Base-by-base conservation (phyloP, 2,888 invertebrate species). In the Cerceris ruficornis region DNA sequence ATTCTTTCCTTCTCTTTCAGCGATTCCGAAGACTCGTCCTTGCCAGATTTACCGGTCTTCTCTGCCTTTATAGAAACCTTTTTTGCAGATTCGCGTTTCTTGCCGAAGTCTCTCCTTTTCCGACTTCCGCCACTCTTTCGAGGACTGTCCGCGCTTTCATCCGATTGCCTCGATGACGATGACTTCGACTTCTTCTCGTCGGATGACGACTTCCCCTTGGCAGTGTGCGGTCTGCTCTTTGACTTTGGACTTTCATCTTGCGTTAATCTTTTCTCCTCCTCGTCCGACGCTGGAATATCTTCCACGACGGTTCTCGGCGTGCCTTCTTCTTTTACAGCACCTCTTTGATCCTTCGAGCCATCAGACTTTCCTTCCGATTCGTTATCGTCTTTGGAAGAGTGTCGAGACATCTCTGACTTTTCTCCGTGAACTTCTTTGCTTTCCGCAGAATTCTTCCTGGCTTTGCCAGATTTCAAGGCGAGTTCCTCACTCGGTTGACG, bases 141-240 rank as follows among this genome's bases (percentile, higher is more conserved):
- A 1, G 72, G 67, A 6, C 75, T 64, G 0, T n/a, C 59, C 17
- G 15, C 8, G 46, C 13, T 70, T 39, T 64, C 72, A 7, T 75
- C 72, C 7, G 61, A 76, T 42, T 69, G 76, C 46, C 17, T 79
- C 42, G 69, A 77, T 11, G 74, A 71, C 7, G 70, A 62, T 2
- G 62, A 54, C 7, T 76, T 74, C 0, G 74, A 72, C 42, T 75
- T 69, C 17, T 9, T 66, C 9, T 81, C 73, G 2, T 82, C 80
- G 9, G 64, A 28, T 0, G 65, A 72, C 2, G 42, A n/a, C 9
- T 54, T 80, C 13, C 60, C 71, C 1, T 39, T 57, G 0, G n/a
- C 52, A 0, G 69, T 74, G 11, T 55, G 66, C 0, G 59, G 2
- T 55, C 58, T 68, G 17, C 39, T 49, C 42, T 28, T 69, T 6